Evolutionary conservation across 2,888 invertebrate genomes (phyloP), one percentile per base, ranked within the genome.

Genomic region (Cheiracanthium punctorium): DNA sequence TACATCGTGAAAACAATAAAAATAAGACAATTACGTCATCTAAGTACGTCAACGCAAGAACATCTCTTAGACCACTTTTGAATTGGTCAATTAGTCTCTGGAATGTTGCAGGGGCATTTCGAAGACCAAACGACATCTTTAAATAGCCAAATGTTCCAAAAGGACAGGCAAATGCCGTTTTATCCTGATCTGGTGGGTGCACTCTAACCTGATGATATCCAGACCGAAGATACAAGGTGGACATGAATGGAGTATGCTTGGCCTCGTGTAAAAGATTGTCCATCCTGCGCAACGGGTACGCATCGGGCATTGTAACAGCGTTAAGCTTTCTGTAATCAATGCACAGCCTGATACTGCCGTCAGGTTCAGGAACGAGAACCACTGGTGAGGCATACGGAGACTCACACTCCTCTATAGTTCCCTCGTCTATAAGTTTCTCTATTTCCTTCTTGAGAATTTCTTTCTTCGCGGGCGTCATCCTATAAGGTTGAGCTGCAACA

Each of bases 121-220:
- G 29, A 2, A 71, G n/a, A 17, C 71, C 37, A 12, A 80, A 72
- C 8, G 80, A 58, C 64, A 71, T 80, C n/a, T 58, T 29, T n/a
- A n/a, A n/a, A 32, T 32, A 79, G 14, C 28, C 14, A 29, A 5
- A 79, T 1, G 52, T 69, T 14, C 52, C 70, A 79, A 70, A 79
- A 7, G 77, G 52, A 12, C 70, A 70, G 29, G 37, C 20, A 29
- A 79, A 77, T 1, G 77, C 77, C 8, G 77, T 69, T 58, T 75
- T 75, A 8, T 75, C 64, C 24, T 43, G 29, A 43, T 67, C 76
- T 14, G 12, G 24, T 14, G 41, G 14, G 70, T 48, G 7, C 0
- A 70, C 52, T 10, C 70, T 70, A 0, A 70, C 48, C 17, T 79
- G 79, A 70, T 70, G 79, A n/a, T 70, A 70, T 1, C 32, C 70